Evolutionary conservation across 2,797 vertebrate genomes (phyloP).

Genomic region (Xenopus petersii): DNA sequence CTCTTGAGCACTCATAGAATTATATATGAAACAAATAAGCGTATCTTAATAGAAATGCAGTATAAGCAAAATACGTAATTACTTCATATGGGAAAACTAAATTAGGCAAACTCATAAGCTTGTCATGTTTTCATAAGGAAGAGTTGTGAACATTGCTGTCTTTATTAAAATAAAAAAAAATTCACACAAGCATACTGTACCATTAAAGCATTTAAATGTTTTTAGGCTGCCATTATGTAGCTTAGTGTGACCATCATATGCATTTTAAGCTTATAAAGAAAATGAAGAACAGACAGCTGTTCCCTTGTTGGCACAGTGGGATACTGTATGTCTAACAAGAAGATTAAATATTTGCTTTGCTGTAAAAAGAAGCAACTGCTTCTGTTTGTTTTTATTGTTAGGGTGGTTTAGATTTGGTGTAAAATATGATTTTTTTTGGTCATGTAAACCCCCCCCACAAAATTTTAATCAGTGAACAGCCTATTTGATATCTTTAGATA

Average conservation of each 20-base stretch:
- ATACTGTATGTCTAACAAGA: neutral
- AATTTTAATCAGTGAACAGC: too few species aligned
- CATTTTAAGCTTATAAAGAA: neutral
- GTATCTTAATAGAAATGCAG: constrained; percentile 19
- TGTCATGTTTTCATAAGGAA: constrained; percentile 9
- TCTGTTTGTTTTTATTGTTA: neutral
- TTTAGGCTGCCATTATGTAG: neutral
- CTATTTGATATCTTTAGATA: too few species aligned
- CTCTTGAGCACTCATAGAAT: constrained; percentile 17
- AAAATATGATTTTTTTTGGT: too few species aligned
- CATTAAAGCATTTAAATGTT: neutral
- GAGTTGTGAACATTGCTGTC: constrained; percentile 1
- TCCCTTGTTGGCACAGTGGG: neutral
- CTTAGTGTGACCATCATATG: neutral
- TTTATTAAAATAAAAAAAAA: neutral
- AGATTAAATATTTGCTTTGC: neutral
- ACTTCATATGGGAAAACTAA: constrained; percentile 35
- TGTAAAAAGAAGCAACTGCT: neutral
- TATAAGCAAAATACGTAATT: constrained; percentile 35
- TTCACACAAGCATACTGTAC: neutral
- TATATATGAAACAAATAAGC: constrained; percentile 17
- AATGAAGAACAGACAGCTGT: neutral
- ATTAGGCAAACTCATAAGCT: constrained; percentile 16
- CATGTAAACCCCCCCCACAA: too few species aligned
- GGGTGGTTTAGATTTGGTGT: too few species aligned